These are phyloP conservation scores for Netelia inedita DNA, from an alignment of 2,888 invertebrate species.

Conservation along the genomic window DNA sequence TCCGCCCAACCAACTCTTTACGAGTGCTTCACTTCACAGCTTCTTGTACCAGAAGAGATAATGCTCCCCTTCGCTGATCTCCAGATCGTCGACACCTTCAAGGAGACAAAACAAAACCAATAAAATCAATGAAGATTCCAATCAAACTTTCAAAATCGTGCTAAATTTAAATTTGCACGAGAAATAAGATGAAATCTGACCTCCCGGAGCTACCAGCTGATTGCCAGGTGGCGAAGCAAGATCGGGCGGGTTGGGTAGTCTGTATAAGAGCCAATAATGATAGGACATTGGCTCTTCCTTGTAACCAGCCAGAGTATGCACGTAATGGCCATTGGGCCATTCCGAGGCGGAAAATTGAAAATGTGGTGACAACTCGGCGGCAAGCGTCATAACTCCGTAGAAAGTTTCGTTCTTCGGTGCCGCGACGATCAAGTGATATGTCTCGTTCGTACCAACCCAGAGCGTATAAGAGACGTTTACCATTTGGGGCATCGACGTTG, in stretches of 20 bases:
- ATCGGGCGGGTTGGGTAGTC: slow-evolving; percentile 92
- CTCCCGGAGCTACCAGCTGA: slow-evolving; percentile 94
- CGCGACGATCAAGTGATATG: slow-evolving; percentile 91
- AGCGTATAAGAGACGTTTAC: slow-evolving; percentile 93
- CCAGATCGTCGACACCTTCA: slow-evolving; percentile 93
- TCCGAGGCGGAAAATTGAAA: slow-evolving; percentile 92
- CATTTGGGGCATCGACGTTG: slow-evolving; percentile 71
- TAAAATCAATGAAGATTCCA: neutral
- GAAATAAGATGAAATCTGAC: slow-evolving; percentile 85
- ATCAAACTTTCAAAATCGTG: neutral
- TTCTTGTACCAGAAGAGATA: slow-evolving; percentile 97
- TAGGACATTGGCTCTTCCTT: slow-evolving; percentile 94
- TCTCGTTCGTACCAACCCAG: slow-evolving; percentile 95
- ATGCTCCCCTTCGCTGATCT: slow-evolving; percentile 95
- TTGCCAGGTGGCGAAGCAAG: slow-evolving; percentile 93
- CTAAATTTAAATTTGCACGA: slow-evolving; percentile 12
- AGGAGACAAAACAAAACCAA: neutral
- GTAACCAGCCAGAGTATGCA: slow-evolving; percentile 93
- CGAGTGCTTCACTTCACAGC: slow-evolving; percentile 86
- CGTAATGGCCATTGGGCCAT: slow-evolving; percentile 97
- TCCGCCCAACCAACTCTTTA: slow-evolving; percentile 39
- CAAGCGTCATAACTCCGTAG: slow-evolving; percentile 93
- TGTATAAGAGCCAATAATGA: slow-evolving; percentile 95
- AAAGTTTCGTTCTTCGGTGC: slow-evolving; percentile 91
- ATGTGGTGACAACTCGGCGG: slow-evolving; percentile 91